These are phyloP conservation scores for Eulemur rufifrons DNA, from an alignment of 2,113 vertebrate genomes.

Conservation along the genomic window DNA sequence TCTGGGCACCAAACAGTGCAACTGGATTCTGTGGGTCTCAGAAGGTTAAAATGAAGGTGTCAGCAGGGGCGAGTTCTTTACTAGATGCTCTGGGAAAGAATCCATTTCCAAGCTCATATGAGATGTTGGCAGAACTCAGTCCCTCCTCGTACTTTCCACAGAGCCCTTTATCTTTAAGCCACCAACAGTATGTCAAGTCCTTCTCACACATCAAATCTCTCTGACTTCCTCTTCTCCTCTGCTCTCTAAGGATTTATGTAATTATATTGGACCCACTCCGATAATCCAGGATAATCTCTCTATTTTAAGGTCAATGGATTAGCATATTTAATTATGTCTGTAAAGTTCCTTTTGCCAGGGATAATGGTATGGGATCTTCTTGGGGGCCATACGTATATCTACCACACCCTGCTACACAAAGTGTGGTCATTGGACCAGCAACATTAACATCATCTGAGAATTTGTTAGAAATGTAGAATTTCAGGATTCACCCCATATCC, in stretches of 20 bases:
- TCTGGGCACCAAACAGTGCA: background rate
- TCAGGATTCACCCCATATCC: background rate
- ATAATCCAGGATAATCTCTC: background rate
- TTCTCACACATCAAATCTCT: background rate
- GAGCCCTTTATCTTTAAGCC: background rate
- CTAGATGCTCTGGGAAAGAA: background rate
- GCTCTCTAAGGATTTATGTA: background rate
- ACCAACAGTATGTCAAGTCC: background rate
- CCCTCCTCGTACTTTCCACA: background rate
- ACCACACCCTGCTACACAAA: background rate
- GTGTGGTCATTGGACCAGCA: background rate
- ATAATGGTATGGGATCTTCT: background rate
- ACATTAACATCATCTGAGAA: background rate
- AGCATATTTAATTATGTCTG: background rate
- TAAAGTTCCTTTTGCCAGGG: background rate
- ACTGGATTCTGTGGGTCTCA: background rate
- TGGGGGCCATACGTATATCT: background rate
- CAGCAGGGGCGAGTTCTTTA: background rate
- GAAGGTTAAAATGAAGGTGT: background rate
- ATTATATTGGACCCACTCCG: background rate
- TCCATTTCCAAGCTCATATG: background rate
- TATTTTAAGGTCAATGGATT: conserved; percentile 1
- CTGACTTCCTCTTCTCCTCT: background rate
- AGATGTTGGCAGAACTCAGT: background rate
- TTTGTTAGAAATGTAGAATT: background rate